Base-by-base conservation (phyloP, 2,888 invertebrate genomes). In the Himalopsyche anomala region DNA sequence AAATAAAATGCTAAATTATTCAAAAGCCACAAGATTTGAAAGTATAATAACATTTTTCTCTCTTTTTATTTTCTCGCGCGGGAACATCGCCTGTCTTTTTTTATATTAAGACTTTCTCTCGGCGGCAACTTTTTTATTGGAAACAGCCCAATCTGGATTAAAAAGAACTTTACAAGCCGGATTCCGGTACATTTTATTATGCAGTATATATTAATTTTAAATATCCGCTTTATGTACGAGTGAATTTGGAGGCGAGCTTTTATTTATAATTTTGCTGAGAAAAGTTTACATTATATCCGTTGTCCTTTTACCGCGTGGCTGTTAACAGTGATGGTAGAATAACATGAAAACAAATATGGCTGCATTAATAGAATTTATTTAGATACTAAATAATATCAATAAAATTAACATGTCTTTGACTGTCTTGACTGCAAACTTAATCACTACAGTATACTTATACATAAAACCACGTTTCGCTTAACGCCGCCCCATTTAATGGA, bases 1-100 rank as follows among this genome's bases (percentile, higher is more conserved):
- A 88, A 87, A 88, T 88, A 87, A 86, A 88, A 88, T 88, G 88
- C 87, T 87, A 87, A 88, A 87, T 87, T 88, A 88, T 88, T 88
- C 88, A 88, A 88, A 88, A 88, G 88, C 85, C 88, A 56, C 45
- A 56, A 84, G 87, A 88, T 88, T 88, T 88, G 88, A 87, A 88
- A 88, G 88, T 88, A 87, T 87, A 88, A 88, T 88, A 86, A 86
- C 83, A 87, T 86, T 86, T 86, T 81, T 87, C 56, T 82, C 84
- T 86, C 87, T 86, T 86, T 87, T 86, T 79, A 56, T 85, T 45
- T 84, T 45, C 56, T 28, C 81, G 36, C 62, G 82, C 15, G 55
- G 69, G 42, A 42, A 81, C 45, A 45, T 42, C n/a, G 62, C 62
- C 82, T 82, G 54, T 56, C 82, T 19, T 40, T 82, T 28, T 55